Evolutionary conservation across 2,113 vertebrate genomes (phyloP).

Genomic region (Plectropomus leopardus): DNA sequence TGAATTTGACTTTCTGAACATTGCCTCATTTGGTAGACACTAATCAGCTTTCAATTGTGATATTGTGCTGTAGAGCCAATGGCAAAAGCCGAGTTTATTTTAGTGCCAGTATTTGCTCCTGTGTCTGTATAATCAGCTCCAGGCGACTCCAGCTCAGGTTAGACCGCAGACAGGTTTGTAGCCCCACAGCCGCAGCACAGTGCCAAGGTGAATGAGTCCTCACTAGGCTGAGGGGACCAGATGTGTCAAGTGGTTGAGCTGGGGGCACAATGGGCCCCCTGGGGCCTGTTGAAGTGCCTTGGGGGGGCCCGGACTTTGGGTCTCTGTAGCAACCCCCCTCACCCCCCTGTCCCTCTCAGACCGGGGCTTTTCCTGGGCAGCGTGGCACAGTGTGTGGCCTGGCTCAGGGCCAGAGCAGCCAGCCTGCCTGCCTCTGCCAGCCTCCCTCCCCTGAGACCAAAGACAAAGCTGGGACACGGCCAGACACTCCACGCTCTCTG

Average conservation of each 20-base stretch:
- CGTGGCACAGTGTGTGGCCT: constrained; percentile 80
- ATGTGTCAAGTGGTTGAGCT: constrained; percentile 72
- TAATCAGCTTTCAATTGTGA: neutral
- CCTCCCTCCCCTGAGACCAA: constrained; percentile 75
- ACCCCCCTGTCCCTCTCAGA: constrained; percentile 48
- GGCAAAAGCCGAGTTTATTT: neutral
- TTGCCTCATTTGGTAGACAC: neutral
- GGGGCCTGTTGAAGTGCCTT: constrained; percentile 56
- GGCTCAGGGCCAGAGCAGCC: constrained; percentile 80
- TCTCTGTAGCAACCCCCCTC: constrained; percentile 40
- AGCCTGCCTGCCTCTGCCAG: constrained; percentile 76
- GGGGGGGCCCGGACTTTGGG: constrained; percentile 54
- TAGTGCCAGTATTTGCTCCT: constrained; percentile 6
- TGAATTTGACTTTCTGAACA: constrained; percentile 18
- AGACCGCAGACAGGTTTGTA: constrained; percentile 26
- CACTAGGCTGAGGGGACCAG: constrained; percentile 62
- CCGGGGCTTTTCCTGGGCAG: constrained; percentile 78
- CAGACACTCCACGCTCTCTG: constrained; percentile 67
- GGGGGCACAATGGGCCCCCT: constrained; percentile 57
- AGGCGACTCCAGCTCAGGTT: constrained; percentile 17
- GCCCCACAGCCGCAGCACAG: constrained; percentile 14
- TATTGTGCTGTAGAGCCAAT: neutral
- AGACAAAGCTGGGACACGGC: constrained; percentile 86
- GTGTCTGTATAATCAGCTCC: constrained; percentile 18
- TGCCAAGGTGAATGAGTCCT: constrained; percentile 48